phyloP scores from a whole-genome alignment of 2,113 vertebrate genomes.

The Eubucco bourcierii region DNA sequence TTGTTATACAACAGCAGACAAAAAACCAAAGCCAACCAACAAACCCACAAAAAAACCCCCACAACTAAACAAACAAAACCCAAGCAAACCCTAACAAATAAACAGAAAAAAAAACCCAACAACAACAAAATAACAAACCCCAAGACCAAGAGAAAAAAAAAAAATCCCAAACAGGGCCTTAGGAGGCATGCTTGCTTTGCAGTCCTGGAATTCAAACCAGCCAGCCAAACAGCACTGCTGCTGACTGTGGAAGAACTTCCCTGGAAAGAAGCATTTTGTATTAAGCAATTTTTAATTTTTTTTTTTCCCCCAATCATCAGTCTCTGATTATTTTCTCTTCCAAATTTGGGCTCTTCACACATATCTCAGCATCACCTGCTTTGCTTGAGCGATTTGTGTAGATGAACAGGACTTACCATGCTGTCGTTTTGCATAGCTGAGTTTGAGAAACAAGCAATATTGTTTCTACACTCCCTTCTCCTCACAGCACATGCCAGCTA shows the following conservation, averaged over 20 bases:
- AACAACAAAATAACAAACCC: not conserved
- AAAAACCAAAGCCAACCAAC: not conserved
- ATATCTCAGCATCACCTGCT: conserved; percentile 23
- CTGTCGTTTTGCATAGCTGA: not conserved
- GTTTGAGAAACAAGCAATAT: not conserved
- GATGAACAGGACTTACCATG: not conserved
- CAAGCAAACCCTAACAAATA: not conserved
- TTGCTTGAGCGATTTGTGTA: not conserved
- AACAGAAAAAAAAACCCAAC: not conserved
- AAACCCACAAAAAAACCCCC: not conserved
- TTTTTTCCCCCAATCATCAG: not conserved
- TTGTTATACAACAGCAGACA: not conserved
- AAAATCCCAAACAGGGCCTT: not conserved
- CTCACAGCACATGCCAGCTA: not conserved
- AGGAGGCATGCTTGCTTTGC: not conserved
- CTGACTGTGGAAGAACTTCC: conserved; percentile 16
- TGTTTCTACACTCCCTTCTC: not conserved
- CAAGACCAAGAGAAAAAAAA: too few species aligned
- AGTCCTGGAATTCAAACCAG: conserved; percentile 37
- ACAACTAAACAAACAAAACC: not conserved
- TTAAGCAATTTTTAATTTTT: not conserved
- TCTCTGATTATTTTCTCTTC: not conserved
- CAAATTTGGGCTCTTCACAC: conserved; percentile 2
- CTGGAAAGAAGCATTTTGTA: conserved; percentile 8
- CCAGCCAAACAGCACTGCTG: not conserved